A percentile compares a stretch with the other conserved stretches of the same genome.
These are phyloP conservation scores for Dorcus hopei DNA, from an alignment of 2,888 invertebrate species.

Conservation along the genomic window DNA sequence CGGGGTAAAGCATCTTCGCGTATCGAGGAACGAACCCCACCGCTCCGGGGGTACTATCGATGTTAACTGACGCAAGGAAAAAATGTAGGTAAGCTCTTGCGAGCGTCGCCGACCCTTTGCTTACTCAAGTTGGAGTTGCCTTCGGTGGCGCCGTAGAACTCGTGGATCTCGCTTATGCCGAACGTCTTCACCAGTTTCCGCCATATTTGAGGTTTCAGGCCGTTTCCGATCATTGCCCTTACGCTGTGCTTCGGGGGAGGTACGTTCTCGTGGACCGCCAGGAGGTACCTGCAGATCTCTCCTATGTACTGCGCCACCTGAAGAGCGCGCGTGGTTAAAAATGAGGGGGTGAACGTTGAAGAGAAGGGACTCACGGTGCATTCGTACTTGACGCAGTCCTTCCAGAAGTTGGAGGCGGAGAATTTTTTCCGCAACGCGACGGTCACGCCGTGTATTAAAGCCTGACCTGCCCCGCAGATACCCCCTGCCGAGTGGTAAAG, in stretches of 20 bases:
- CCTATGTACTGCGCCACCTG: conserved; percentile 87
- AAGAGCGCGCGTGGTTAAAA: conserved; percentile 21
- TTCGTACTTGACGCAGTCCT: conserved; percentile 83
- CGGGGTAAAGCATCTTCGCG: conserved; percentile 58
- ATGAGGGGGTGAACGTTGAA: neutral
- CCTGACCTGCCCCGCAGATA: conserved; percentile 77
- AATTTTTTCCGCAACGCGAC: conserved; percentile 85
- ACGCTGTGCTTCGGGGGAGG: conserved; percentile 66
- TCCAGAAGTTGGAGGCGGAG: conserved; percentile 92
- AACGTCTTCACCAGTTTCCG: conserved; percentile 77
- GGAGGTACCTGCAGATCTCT: conserved; percentile 82
- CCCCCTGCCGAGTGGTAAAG: conserved; percentile 95
- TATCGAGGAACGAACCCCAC: conserved; percentile 84
- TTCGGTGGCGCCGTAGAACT: conserved; percentile 96
- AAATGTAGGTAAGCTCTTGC: neutral
- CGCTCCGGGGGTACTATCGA: conserved; percentile 84
- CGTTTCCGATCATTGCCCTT: conserved; percentile 90
- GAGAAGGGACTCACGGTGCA: conserved; percentile 73
- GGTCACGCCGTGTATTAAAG: conserved; percentile 71
- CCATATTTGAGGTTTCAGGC: conserved; percentile 93
- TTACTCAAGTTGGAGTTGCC: conserved; percentile 90
- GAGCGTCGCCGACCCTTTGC: conserved; percentile 27
- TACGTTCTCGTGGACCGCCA: conserved; percentile 60
- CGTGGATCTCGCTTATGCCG: conserved; percentile 62
- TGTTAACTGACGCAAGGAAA: conserved; percentile 69